Base-by-base conservation (phyloP, 1,140 invertebrate species). In the Aphelinus certus region DNA sequence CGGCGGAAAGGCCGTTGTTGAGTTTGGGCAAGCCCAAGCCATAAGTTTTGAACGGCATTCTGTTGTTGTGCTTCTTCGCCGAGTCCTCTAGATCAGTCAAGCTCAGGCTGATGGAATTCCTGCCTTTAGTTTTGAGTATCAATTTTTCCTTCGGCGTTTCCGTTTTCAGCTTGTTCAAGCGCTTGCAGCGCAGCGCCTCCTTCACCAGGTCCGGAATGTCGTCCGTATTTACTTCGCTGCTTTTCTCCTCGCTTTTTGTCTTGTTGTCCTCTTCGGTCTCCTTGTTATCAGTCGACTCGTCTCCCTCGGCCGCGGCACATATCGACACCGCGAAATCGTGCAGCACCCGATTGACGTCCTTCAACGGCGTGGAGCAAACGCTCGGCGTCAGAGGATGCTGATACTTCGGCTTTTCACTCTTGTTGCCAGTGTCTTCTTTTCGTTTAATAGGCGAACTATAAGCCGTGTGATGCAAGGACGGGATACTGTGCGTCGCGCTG, bases 281-380 rank as follows among this genome's bases (percentile, higher is more conserved):
- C 45, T 82, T 81, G 55, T 77, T 83, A 55, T 85, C 83, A 57
- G 86, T 72, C 56, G 86, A 78, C 62, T 87, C 87, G 1, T 81
- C 74, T 66, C 88, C 90, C 3, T 91, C 90, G 0, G 87, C 85
- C 42, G 89, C 88, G 77, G 89, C 89, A 81, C 92, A 94, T 76
- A 94, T 94, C 0, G 92, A 93, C 45, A 94, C 88, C 26, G 90
- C 91, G 66, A 91, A 93, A 47, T 90, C 92, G 73, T 93, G 93
- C 2, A 94, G 80, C 3, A 94, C 88, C 82, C 86, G 80, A 77
- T 93, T 92, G 66, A 92, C 91, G 79, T 94, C 93, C 4, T 92
- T 91, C 87, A 94, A 90, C 0, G 93, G 93, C 0, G 93, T 94
- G 0, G 92, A 93, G 78, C 92, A 94, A 1, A 94, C 91, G 75